phyloP scores from a whole-genome alignment of 2,888 invertebrate genomes.

The Caenorhabditis drosophilae region DNA sequence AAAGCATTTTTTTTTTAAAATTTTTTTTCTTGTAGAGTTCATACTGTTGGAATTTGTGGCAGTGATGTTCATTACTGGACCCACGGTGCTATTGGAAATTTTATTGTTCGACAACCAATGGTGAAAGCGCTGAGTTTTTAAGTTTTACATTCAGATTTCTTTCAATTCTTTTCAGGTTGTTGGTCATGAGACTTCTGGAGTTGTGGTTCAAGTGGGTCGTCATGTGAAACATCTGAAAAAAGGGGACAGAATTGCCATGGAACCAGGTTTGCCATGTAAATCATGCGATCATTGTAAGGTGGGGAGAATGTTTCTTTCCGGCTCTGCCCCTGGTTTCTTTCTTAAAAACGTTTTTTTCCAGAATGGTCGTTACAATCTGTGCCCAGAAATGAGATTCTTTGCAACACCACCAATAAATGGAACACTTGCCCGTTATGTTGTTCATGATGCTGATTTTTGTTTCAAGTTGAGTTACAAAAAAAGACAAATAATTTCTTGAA shows the following conservation, averaged over 20 bases:
- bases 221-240: constrained; percentile 69
- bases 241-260: constrained; percentile 58
- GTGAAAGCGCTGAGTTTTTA: too few species aligned
- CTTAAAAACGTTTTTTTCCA: too few species aligned
- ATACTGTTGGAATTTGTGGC: constrained; percentile 94
- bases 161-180: too few species aligned
- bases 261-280: constrained; percentile 84
- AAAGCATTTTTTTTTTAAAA: too few species aligned
- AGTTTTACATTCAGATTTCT: too few species aligned
- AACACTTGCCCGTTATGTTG: constrained; percentile 84
- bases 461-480: constrained; percentile 71
- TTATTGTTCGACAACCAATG: constrained; percentile 75
- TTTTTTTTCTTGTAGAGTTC: too few species aligned
- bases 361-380: constrained; percentile 86
- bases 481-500: neutral
- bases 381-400: constrained; percentile 84
- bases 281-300: constrained; percentile 83
- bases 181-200: constrained; percentile 84
- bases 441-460: constrained; percentile 78
- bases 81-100: constrained; percentile 84
- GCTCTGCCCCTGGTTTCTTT: too few species aligned
- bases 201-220: constrained; percentile 77
- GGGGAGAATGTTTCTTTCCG: too few species aligned
- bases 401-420: constrained; percentile 95
- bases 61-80: constrained; percentile 89